These are phyloP conservation scores for Abscondita cerata DNA, from an alignment of 2,888 invertebrate species.

Conservation along the genomic window DNA sequence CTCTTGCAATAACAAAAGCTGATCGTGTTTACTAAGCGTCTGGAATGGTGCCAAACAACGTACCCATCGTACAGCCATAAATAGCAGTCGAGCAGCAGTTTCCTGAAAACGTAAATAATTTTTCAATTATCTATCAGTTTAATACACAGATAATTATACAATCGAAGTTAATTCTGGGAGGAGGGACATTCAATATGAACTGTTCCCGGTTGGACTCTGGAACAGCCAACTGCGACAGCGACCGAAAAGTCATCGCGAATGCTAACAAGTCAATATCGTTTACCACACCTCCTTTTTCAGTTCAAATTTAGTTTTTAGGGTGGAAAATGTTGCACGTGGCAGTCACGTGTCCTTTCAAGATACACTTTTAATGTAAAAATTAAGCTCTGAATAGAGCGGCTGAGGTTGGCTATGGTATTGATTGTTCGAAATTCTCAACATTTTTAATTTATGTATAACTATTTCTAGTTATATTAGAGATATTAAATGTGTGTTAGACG, in stretches of 20 bases:
- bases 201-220: slow-evolving; percentile 40
- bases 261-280: slow-evolving; percentile 52
- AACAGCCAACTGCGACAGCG: slow-evolving; percentile 48
- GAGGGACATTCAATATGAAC: slow-evolving; percentile 30
- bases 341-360: no score
- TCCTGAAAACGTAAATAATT: slow-evolving; percentile 65
- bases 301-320: slow-evolving; percentile 42
- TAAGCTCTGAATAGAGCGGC: no score
- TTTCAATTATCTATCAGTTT: slow-evolving; percentile 8
- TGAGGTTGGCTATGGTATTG: no score
- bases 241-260: slow-evolving; percentile 55
- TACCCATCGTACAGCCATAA: slow-evolving; percentile 96
- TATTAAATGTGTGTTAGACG: no score
- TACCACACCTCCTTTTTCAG: slow-evolving; percentile 46
- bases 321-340: slow-evolving; percentile 24
- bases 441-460: no score
- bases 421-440: no score
- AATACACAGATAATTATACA: no score
- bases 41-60: slow-evolving; percentile 93
- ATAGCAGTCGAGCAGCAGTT: slow-evolving; percentile 88
- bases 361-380: no score
- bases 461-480: no score
- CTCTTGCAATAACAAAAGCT: slow-evolving; percentile 82
- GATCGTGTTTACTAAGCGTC: slow-evolving; percentile 84
- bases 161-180: slow-evolving; percentile 11